Evolutionary conservation across 2,888 invertebrate species (phyloP).

Genomic region (Heterodera filipjevi): DNA sequence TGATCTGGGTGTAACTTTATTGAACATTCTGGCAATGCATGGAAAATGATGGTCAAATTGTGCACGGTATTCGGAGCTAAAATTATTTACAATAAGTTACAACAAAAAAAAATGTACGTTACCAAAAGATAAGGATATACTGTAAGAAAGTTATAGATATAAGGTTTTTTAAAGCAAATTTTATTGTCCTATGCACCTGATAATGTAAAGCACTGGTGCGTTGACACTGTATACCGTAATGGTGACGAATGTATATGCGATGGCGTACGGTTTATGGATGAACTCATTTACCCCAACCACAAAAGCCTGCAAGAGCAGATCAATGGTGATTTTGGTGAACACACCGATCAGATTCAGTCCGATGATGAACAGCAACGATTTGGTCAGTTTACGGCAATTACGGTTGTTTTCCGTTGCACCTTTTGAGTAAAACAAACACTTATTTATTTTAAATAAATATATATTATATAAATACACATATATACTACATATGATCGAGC

Average conservation of each 20-base stretch:
- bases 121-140: too few species aligned
- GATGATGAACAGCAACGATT: constrained; percentile 2
- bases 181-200: not conserved
- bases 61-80: not conserved
- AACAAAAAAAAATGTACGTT: too few species aligned
- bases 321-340: not conserved
- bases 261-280: not conserved
- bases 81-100: not conserved
- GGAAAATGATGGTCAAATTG: not conserved
- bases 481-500: too few species aligned
- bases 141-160: too few species aligned
- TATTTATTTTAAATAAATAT: too few species aligned
- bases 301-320: not conserved
- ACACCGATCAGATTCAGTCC: not conserved
- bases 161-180: too few species aligned
- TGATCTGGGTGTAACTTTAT: not conserved
- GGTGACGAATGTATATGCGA: not conserved
- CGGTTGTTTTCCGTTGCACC: not conserved
- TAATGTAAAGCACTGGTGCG: not conserved
- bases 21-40: not conserved
- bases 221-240: not conserved
- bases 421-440: not conserved
- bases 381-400: constrained; percentile 6
- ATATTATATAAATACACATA: too few species aligned
- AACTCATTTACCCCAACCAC: not conserved